phyloP scores from a whole-genome alignment of 2,888 invertebrate genomes.

The Drosophila prolongata region DNA sequence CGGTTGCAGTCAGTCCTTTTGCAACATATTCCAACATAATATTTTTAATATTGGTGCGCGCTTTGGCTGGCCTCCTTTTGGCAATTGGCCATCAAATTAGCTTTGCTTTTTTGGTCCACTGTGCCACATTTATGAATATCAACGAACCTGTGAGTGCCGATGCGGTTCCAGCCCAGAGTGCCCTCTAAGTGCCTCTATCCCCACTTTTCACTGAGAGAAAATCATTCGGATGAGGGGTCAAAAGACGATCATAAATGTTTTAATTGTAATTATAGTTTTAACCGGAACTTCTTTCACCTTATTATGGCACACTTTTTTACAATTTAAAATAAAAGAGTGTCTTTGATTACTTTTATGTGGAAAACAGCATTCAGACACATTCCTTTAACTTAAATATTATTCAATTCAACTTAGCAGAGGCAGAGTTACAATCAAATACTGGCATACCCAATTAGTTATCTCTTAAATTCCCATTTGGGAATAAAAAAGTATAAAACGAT shows the following conservation, averaged over 20 bases:
- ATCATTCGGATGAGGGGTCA: not conserved
- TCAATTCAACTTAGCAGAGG: no score
- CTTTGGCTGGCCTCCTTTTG: conserved; percentile 48
- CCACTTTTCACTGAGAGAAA: conserved; percentile 14
- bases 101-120: conserved; percentile 65
- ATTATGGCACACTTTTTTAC: not conserved
- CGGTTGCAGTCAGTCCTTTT: conserved; percentile 50
- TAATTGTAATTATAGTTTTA: no score
- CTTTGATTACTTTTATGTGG: no score
- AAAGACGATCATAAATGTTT: no score
- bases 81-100: conserved; percentile 77
- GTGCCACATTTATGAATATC: conserved; percentile 78
- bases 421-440: no score
- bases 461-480: not conserved
- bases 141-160: conserved; percentile 57
- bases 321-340: not conserved
- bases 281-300: not conserved
- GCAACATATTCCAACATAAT: conserved; percentile 52
- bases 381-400: no score
- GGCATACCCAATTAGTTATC: not conserved
- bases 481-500: not conserved
- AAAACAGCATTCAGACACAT: no score
- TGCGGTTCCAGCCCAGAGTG: conserved; percentile 31
- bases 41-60: conserved; percentile 71
- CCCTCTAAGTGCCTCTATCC: conserved; percentile 20